phyloP scores from a whole-genome alignment of 2,888 invertebrate genomes.

The Rotaria magnacalcarata region DNA sequence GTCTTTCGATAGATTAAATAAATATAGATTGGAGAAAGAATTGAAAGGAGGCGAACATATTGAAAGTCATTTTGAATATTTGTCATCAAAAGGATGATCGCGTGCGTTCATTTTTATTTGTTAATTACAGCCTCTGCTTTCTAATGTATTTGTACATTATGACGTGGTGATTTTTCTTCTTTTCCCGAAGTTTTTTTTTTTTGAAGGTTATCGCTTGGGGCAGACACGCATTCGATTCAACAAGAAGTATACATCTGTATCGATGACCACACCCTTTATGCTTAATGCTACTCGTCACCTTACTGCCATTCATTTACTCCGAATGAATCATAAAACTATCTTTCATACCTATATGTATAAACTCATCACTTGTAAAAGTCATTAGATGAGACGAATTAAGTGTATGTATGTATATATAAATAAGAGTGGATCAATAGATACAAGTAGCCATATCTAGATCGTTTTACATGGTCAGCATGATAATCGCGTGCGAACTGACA shows the following conservation, averaged over 20 bases:
- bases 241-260: neutral
- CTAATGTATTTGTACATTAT: neutral
- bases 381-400: neutral
- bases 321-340: constrained; percentile 14
- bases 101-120: neutral
- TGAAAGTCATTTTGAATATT: neutral
- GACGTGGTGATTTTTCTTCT: neutral
- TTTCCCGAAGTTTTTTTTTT: neutral
- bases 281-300: constrained; percentile 11
- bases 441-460: neutral
- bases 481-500: constrained; percentile 7
- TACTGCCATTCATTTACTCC: neutral
- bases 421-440: neutral
- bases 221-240: neutral
- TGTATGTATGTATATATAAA: neutral
- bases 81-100: neutral
- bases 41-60: neutral
- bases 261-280: neutral
- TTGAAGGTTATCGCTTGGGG: constrained; percentile 16
- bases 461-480: neutral
- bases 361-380: constrained; percentile 17
- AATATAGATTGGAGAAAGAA: no score
- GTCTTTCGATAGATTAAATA: no score
- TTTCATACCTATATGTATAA: neutral
- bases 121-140: neutral